Percentiles rank a stretch among this genome's conserved stretches.
These are phyloP conservation scores for Piaya cayana DNA, from an alignment of 2,113 vertebrate genomes.

Conservation along the genomic window DNA sequence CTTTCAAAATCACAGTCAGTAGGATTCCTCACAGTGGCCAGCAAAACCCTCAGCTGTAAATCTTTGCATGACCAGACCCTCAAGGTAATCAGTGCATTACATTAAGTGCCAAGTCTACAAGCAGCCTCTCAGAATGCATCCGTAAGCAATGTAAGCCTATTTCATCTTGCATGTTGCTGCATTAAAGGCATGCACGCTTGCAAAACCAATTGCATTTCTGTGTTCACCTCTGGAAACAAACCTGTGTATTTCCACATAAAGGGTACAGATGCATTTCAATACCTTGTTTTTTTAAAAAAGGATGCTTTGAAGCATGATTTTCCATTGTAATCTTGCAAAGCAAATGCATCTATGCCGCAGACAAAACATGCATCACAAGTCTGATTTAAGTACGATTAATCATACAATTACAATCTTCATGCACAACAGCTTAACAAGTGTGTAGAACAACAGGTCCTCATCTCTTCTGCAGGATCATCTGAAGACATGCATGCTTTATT, in stretches of 20 bases:
- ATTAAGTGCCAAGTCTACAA: background rate
- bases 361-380: background rate
- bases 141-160: slow-evolving; percentile 1
- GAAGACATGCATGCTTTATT: background rate
- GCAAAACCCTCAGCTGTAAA: background rate
- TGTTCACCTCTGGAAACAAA: background rate
- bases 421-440: background rate
- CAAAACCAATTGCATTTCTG: background rate
- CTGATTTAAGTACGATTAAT: background rate
- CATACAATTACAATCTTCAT: background rate
- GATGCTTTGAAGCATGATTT: background rate
- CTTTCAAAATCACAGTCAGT: slow-evolving; percentile 26
- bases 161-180: background rate
- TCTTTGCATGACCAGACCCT: background rate
- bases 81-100: background rate
- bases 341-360: background rate
- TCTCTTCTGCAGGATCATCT: background rate
- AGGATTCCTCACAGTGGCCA: background rate
- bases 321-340: background rate
- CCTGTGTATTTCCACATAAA: background rate
- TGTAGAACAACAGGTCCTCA: background rate
- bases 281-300: background rate
- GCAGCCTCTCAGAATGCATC: slow-evolving; percentile 26
- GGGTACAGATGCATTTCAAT: background rate
- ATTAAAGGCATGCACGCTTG: rapidly evolving